phyloP scores from a whole-genome alignment of 2,888 invertebrate genomes.

The Sesamia inferens region DNA sequence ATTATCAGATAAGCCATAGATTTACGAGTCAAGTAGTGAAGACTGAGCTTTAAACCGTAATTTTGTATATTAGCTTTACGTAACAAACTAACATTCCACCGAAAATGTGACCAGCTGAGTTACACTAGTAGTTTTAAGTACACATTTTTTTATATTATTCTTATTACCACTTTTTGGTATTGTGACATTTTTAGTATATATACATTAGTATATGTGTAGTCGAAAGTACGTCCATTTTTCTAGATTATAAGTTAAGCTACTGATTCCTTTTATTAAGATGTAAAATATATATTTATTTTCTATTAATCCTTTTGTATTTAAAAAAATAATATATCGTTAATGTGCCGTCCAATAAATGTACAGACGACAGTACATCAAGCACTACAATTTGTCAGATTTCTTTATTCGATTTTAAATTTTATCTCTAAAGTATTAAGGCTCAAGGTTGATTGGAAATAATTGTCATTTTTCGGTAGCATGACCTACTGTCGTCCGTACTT shows the following conservation, averaged over 20 bases:
- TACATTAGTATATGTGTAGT: conserved; percentile 14
- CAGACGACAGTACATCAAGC: no score
- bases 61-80: conserved; percentile 47
- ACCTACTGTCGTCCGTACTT: neutral
- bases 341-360: conserved; percentile 56
- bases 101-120: conserved; percentile 27
- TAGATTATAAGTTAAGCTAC: neutral
- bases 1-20: conserved; percentile 45
- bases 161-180: conserved; percentile 14
- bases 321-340: conserved; percentile 17
- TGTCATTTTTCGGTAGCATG: no score
- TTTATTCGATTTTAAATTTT: no score
- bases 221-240: conserved; percentile 18
- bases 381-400: no score
- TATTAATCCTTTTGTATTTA: neutral
- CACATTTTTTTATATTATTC: conserved; percentile 15
- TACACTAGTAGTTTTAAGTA: conserved; percentile 14
- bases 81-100: conserved; percentile 54
- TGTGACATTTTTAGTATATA: conserved; percentile 1
- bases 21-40: conserved; percentile 47
- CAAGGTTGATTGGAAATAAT: no score
- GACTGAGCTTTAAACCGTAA: conserved; percentile 58
- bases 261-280: no score
- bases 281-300: neutral
- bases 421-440: no score